These are phyloP conservation scores for Python bivittatus DNA, from an alignment of 2,113 vertebrate genomes.

Conservation along the genomic window DNA sequence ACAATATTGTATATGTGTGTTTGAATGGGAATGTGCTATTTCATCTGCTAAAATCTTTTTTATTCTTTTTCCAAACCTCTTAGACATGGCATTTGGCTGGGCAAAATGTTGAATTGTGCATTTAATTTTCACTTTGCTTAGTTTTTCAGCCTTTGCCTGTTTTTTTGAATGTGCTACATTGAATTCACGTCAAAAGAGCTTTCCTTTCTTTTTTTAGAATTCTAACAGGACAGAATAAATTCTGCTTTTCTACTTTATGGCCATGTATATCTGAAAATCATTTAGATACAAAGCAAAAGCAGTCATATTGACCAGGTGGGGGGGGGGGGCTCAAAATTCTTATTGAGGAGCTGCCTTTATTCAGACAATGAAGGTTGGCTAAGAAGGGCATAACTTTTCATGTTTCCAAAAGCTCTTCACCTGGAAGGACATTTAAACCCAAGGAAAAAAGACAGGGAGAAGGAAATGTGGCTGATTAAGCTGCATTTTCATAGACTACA, in stretches of 20 bases:
- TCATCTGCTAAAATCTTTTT: not conserved
- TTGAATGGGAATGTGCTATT: not conserved
- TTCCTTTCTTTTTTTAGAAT: not conserved
- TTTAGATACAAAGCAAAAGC: not conserved
- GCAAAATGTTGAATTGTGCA: not conserved
- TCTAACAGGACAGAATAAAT: not conserved
- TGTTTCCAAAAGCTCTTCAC: not conserved
- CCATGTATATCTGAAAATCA: not conserved
- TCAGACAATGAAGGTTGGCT: not conserved
- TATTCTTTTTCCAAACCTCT: not conserved
- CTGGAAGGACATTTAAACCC: not conserved
- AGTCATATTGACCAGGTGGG: not conserved
- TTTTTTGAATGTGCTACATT: not conserved
- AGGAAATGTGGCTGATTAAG: not conserved
- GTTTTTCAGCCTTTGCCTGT: not conserved
- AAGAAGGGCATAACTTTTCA: not conserved
- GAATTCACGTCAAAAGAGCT: not conserved
- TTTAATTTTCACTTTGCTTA: not conserved
- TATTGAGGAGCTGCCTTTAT: not conserved
- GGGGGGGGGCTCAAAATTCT: not conserved
- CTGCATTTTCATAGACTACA: not conserved
- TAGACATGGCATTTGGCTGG: not conserved
- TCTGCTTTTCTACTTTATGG: not conserved
- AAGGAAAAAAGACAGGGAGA: not conserved
- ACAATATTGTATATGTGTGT: not conserved